A percentile compares a stretch with the other conserved stretches of the same genome.
Conservation (phyloP, 2,888 invertebrate species). For the Coleophora deauratella region DNA sequence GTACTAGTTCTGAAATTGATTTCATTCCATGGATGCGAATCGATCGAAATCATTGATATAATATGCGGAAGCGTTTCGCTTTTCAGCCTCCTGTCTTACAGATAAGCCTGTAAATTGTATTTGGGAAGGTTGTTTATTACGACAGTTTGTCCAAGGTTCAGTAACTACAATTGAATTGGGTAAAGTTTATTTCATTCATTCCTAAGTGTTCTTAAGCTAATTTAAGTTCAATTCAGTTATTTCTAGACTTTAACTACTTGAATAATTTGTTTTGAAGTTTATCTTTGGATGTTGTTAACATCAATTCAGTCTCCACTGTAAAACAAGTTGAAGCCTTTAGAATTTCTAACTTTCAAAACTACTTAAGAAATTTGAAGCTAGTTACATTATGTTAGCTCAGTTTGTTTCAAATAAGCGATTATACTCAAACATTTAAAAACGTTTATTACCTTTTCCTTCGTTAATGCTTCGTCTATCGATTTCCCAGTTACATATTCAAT, state of each 20-base stretch:
- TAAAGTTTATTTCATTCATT: background rate
- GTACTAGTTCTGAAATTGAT: constrained; percentile 59
- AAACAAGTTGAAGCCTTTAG: background rate
- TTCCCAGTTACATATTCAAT: constrained; percentile 56
- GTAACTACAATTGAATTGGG: background rate
- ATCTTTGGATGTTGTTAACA: too few species aligned
- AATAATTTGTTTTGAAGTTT: background rate
- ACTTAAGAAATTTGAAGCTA: too few species aligned
- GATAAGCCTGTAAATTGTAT: background rate
- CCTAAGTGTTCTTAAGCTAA: too few species aligned
- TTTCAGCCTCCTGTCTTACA: constrained; percentile 19
- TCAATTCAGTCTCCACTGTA: too few species aligned
- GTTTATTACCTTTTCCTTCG: background rate
- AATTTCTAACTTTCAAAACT: too few species aligned
- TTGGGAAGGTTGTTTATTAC: too few species aligned
- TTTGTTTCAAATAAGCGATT: background rate
- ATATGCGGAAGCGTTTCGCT: constrained; percentile 49
- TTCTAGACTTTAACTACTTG: background rate
- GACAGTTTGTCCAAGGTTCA: background rate
- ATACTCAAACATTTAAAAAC: too few species aligned
- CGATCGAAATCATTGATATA: constrained; percentile 51
- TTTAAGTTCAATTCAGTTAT: too few species aligned
- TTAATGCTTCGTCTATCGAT: constrained; percentile 38
- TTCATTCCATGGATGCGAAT: constrained; percentile 55
- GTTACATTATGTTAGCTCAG: too few species aligned